Base-by-base conservation (phyloP, 2,113 vertebrate genomes). In the Hippoglossus stenolepis region DNA sequence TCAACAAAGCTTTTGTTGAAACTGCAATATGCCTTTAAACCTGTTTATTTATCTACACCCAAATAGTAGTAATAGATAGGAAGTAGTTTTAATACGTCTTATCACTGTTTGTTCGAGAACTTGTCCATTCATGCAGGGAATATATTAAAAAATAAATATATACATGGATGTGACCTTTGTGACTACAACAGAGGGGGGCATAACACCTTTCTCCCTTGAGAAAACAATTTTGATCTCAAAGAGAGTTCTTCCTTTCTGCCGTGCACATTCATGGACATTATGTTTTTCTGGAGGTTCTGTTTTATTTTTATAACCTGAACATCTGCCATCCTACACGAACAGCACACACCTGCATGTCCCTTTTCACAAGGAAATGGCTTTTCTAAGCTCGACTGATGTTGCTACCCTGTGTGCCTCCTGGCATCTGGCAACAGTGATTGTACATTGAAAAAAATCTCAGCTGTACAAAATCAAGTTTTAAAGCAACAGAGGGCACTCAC, bases 391-490 rank as follows among this genome's bases (percentile, higher is more conserved):
- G 6, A 28, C 9, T 23, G 11, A 47, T 54, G 43, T 51, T 35
- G 38, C 57, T 63, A 3, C 4, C 9, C 5, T 38, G 21, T 13
- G 3, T 13, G 26, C 53, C 14, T 24, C 58, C 17, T 75, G n/a
- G 13, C 43, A n/a, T 70, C 24, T 65, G 67, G 54, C 56, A 71
- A 71, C 5, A 51, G 20, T 43, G 26, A 66, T 60, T 65, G 31
- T 75, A 8, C 40, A 31, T 5, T 15, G 21, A 13, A 43, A 47
- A 57, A 15, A 64, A 38, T 2, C 49, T 40, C 6, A 11, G 10
- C 13, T 21, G 4, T 8, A 10, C 23, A 61, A 17, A 45, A 35
- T 60, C 2, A 2, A 23, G 35, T 18, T 69, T 60, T 66, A 56
- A 82, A 53, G 13, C 17, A n/a, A 28, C 2, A 2, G 2, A 45